Conservation (phyloP, 2,113 vertebrate species). For the Martes martes region DNA sequence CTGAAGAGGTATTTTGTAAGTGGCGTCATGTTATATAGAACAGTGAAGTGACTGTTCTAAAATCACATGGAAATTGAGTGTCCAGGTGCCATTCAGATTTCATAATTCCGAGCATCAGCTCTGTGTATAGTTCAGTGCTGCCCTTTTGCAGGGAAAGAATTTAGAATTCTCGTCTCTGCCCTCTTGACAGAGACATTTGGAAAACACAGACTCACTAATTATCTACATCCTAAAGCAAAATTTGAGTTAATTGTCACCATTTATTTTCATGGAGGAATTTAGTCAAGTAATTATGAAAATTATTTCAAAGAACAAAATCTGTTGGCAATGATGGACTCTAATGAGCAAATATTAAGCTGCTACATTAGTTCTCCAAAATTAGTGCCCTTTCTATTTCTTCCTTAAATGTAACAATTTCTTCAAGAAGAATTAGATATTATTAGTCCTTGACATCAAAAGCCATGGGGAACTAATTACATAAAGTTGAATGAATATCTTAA, state of each 20-base stretch:
- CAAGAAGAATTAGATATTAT: constrained; percentile 32
- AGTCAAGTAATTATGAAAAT: constrained; percentile 61
- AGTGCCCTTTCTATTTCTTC: constrained; percentile 53
- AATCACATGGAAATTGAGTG: not conserved
- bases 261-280: constrained; percentile 64
- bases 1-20: not conserved
- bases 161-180: constrained; percentile 18
- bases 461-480: constrained; percentile 34
- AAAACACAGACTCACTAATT: constrained; percentile 67
- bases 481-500: constrained; percentile 41
- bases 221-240: constrained; percentile 66
- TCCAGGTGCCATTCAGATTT: not conserved
- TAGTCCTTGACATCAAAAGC: constrained; percentile 53
- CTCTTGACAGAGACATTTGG: constrained; percentile 56
- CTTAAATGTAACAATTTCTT: constrained; percentile 51
- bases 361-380: constrained; percentile 51
- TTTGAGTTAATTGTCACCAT: constrained; percentile 60
- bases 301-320: constrained; percentile 64
- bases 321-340: constrained; percentile 62
- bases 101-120: not conserved
- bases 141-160: constrained; percentile 51
- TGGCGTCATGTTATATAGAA: not conserved
- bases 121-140: not conserved
- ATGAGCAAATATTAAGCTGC: constrained; percentile 66
- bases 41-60: not conserved